phyloP scores from a whole-genome alignment of 2,888 invertebrate genomes.

The Blera fallax region DNA sequence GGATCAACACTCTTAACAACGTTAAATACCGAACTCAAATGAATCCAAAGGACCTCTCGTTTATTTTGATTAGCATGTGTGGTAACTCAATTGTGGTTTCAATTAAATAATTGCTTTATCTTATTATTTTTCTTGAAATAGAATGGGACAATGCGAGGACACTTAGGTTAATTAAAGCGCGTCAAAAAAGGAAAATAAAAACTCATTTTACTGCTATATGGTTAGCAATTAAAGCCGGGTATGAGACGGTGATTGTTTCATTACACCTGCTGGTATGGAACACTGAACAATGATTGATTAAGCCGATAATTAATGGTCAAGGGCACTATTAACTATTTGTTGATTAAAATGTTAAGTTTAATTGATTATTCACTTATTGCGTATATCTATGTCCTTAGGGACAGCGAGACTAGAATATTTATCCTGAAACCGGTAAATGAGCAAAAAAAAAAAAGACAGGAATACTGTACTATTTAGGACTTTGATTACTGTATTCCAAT shows the following conservation, averaged over 20 bases:
- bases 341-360: not conserved
- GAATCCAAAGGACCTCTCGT: constrained; percentile 15
- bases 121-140: not conserved
- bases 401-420: too few relatives aligned
- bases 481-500: not conserved
- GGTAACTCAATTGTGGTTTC: not conserved
- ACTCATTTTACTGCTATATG: not conserved
- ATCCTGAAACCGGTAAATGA: constrained; percentile 4
- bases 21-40: constrained; percentile 37
- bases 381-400: not conserved
- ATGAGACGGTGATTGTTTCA: not conserved
- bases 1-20: constrained; percentile 1
- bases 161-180: constrained; percentile 54
- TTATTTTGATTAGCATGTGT: constrained; percentile 54
- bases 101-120: constrained; percentile 5
- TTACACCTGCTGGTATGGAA: not conserved
- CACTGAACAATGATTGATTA: constrained; percentile 12
- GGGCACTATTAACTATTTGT: not conserved
- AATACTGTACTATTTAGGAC: not conserved
- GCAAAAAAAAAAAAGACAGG: not conserved
- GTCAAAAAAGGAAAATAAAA: too few relatives aligned
- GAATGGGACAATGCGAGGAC: constrained; percentile 17
- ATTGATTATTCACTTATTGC: not conserved
- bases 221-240: not conserved
- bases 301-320: constrained; percentile 31